Evolutionary conservation across 2,113 vertebrate species (phyloP).

Genomic region (Hypanus sabinus): DNA sequence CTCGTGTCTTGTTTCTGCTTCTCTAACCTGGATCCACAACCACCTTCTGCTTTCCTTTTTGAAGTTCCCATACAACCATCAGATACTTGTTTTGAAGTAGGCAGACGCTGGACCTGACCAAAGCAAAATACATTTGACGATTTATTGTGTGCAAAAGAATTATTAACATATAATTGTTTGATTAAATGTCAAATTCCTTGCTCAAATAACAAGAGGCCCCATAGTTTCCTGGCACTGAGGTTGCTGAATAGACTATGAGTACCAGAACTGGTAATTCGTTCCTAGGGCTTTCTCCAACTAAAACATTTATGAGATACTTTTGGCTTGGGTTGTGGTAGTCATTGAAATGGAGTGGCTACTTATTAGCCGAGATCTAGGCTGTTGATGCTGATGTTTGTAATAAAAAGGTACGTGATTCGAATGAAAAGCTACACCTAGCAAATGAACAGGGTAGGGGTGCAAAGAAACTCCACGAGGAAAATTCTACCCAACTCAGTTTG

Average conservation of each 20-base stretch:
- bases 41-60: neutral
- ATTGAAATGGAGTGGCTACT: neutral
- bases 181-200: slow-evolving; percentile 21
- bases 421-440: neutral
- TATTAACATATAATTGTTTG: slow-evolving; percentile 31
- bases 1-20: neutral
- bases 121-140: slow-evolving; percentile 10
- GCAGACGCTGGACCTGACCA: neutral
- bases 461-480: neutral
- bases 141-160: slow-evolving; percentile 34
- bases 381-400: slow-evolving; percentile 9
- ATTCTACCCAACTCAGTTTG: too few species aligned
- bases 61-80: neutral
- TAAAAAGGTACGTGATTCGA: neutral
- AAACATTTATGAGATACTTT: slow-evolving; percentile 2
- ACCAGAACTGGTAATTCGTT: slow-evolving; percentile 29
- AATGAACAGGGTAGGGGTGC: neutral
- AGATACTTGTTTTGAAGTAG: slow-evolving; percentile 24
- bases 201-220: slow-evolving; percentile 28
- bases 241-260: neutral
- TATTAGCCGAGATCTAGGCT: neutral
- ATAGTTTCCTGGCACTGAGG: slow-evolving; percentile 19
- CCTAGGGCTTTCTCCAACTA: slow-evolving; percentile 21
- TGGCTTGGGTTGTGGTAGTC: neutral
- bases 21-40: neutral